These are phyloP conservation scores for Boloria euphrosyne DNA, from an alignment of 2,888 invertebrate species.

Conservation along the genomic window DNA sequence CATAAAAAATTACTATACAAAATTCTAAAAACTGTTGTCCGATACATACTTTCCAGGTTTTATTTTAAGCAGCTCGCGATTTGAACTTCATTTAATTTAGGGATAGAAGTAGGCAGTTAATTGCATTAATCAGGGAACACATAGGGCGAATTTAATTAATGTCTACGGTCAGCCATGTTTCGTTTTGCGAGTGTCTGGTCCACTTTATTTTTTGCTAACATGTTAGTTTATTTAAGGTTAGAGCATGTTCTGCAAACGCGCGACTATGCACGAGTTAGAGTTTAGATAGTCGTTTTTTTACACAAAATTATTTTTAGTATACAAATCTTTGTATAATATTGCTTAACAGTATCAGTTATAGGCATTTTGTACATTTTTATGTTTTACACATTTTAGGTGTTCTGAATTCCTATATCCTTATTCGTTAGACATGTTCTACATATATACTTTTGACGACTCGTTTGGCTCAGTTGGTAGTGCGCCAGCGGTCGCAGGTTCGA, in stretches of 20 bases:
- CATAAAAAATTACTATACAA: no score
- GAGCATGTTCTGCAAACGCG: constrained; percentile 19
- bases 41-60: no score
- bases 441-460: no score
- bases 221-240: constrained; percentile 28
- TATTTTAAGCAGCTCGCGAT: neutral
- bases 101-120: constrained; percentile 16
- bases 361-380: no score
- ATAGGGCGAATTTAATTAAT: constrained; percentile 31
- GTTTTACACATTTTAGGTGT: no score
- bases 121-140: constrained; percentile 21
- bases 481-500: no score
- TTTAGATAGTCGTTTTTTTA: constrained; percentile 12
- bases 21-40: no score
- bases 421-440: no score
- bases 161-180: constrained; percentile 27
- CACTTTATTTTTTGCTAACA: constrained; percentile 30
- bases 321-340: constrained; percentile 4
- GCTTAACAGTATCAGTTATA: neutral
- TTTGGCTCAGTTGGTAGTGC: no score
- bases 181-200: constrained; percentile 24
- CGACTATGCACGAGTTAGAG: constrained; percentile 11
- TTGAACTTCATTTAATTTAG: neutral
- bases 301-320: constrained; percentile 7
- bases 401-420: no score